Conservation (phyloP, 2,888 invertebrate genomes). For the Andrena minutula region DNA sequence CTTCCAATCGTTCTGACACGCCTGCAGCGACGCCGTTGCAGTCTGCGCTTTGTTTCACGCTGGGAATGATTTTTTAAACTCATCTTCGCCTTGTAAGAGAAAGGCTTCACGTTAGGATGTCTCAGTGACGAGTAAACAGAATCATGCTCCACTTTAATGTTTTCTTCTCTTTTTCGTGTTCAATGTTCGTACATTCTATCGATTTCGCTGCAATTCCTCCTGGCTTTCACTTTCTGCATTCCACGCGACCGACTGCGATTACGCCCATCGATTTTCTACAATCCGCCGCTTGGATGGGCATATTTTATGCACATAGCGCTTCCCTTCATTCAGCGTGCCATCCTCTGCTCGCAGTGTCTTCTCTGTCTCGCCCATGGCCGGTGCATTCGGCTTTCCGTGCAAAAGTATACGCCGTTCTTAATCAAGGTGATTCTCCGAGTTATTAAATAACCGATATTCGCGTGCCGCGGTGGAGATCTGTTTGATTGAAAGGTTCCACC, state of each 20-base stretch:
- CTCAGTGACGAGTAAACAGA: not conserved
- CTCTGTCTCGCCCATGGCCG: no score
- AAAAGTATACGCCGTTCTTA: no score
- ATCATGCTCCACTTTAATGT: not conserved
- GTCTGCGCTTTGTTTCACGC: not conserved
- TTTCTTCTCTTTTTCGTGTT: not conserved
- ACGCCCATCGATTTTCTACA: not conserved
- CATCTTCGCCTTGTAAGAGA: not conserved
- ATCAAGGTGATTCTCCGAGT: not conserved
- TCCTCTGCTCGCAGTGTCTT: no score
- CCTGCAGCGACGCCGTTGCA: not conserved
- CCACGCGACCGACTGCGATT: not conserved
- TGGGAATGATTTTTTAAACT: not conserved
- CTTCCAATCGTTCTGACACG: not conserved
- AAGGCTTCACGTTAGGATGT: not conserved
- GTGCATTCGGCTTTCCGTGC: no score
- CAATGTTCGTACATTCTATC: slow-evolving; percentile 7
- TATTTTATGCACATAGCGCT: not conserved
- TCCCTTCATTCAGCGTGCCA: slow-evolving; percentile 2
- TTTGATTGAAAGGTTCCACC: slow-evolving; percentile 2
- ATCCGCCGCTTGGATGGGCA: slow-evolving; percentile 4
- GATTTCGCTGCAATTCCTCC: not conserved
- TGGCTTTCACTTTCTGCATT: slow-evolving; percentile 13
- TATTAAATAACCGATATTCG: no score
- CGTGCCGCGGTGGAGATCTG: not conserved